These are phyloP conservation scores for Rallus limicola DNA, from an alignment of 2,113 vertebrate species.

Conservation along the genomic window DNA sequence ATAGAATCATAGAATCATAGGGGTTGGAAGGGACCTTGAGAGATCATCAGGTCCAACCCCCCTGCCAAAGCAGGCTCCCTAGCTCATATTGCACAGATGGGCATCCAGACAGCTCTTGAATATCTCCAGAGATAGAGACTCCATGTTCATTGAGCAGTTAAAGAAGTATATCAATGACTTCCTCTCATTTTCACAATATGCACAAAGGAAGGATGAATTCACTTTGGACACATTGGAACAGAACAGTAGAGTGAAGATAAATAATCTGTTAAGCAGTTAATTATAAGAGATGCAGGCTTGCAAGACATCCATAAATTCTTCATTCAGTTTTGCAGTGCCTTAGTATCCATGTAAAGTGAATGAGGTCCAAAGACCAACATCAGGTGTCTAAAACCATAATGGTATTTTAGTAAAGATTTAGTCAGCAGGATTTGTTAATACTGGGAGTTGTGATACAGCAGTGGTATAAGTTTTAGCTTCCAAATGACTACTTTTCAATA, in stretches of 20 bases:
- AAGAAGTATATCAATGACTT: not conserved
- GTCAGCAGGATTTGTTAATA: not conserved
- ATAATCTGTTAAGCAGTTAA: not conserved
- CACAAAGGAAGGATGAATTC: not conserved
- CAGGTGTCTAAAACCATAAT: not conserved
- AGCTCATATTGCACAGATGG: no score
- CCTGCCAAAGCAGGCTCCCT: no score
- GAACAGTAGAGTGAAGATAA: not conserved
- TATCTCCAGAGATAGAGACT: no score
- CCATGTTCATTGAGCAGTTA: not conserved
- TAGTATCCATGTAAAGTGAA: not conserved
- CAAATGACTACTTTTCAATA: not conserved
- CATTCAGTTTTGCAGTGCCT: not conserved
- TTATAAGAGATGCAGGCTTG: not conserved
- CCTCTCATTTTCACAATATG: not conserved
- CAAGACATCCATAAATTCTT: not conserved
- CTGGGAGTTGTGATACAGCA: not conserved
- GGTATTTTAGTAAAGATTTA: not conserved
- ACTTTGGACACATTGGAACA: not conserved
- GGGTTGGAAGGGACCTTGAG: no score
- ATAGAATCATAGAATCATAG: no score
- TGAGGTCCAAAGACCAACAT: not conserved
- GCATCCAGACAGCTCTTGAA: no score
- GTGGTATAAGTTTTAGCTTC: not conserved
- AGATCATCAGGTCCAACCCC: no score